Conservation (phyloP, 2,797 vertebrate species). For the Microhierax caerulescens region DNA sequence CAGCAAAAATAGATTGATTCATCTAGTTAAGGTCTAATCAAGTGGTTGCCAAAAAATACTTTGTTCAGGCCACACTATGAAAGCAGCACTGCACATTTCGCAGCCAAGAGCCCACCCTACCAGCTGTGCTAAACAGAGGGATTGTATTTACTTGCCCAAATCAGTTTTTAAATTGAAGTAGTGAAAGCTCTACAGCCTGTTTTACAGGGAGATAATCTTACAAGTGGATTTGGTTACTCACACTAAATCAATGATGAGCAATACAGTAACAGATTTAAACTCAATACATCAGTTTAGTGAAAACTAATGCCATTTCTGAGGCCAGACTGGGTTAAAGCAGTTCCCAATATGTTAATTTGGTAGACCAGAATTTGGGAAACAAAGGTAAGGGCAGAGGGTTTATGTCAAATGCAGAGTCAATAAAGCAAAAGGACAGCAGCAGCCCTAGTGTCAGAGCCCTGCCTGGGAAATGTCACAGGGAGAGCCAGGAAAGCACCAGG, state of each 20-base stretch:
- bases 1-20: neutral
- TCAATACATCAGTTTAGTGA: neutral
- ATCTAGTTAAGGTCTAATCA: neutral
- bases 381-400: neutral
- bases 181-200: neutral
- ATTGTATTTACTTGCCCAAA: neutral
- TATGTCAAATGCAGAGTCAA: neutral
- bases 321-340: neutral
- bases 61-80: neutral
- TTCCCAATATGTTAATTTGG: neutral
- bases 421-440: neutral
- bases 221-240: neutral
- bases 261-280: neutral
- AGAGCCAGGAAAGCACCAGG: neutral
- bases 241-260: neutral
- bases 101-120: neutral
- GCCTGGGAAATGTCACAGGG: neutral
- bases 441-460: neutral
- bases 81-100: neutral
- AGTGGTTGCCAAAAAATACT: neutral
- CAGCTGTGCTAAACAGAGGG: neutral
- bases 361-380: neutral
- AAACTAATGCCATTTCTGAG: neutral
- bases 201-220: neutral
- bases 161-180: neutral